phyloP scores from a whole-genome alignment of 2,113 vertebrate species.

The Gallinago jamesoni region DNA sequence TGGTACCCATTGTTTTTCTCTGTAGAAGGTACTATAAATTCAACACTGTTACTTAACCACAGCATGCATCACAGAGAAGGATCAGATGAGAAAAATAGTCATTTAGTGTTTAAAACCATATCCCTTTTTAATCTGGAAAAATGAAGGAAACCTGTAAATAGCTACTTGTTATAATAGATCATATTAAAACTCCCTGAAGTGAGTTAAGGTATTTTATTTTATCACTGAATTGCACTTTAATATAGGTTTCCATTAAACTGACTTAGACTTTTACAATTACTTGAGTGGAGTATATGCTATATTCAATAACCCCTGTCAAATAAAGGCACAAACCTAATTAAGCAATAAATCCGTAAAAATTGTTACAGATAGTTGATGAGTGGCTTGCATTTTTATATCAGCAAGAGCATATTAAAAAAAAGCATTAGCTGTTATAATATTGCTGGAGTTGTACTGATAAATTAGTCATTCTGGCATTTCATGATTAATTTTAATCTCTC shows the following conservation, averaged over 20 bases:
- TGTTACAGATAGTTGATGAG: slow-evolving; percentile 49
- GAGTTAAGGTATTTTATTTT: slow-evolving; percentile 34
- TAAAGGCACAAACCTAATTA: slow-evolving; percentile 66
- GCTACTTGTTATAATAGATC: not conserved
- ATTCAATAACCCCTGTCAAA: slow-evolving; percentile 57
- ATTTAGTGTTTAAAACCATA: not conserved
- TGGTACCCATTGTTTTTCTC: not conserved
- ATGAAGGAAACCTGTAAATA: not conserved
- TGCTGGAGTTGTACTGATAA: not conserved
- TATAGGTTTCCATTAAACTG: slow-evolving; percentile 10
- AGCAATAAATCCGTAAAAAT: slow-evolving; percentile 65
- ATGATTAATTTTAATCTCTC: not conserved
- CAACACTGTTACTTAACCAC: not conserved
- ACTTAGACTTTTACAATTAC: slow-evolving; percentile 12
- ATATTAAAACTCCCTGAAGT: slow-evolving; percentile 6
- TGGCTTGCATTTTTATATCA: slow-evolving; percentile 53
- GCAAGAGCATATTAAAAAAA: slow-evolving; percentile 22
- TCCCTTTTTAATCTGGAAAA: not conserved
- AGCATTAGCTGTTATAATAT: not conserved
- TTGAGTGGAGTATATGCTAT: not conserved
- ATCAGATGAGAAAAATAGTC: not conserved
- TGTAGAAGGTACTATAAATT: not conserved
- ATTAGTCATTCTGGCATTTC: slow-evolving; percentile 1
- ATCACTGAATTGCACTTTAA: slow-evolving; percentile 37
- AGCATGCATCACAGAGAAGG: not conserved